Base-by-base conservation (phyloP, 2,888 invertebrate genomes). In the Lysandra coridon region DNA sequence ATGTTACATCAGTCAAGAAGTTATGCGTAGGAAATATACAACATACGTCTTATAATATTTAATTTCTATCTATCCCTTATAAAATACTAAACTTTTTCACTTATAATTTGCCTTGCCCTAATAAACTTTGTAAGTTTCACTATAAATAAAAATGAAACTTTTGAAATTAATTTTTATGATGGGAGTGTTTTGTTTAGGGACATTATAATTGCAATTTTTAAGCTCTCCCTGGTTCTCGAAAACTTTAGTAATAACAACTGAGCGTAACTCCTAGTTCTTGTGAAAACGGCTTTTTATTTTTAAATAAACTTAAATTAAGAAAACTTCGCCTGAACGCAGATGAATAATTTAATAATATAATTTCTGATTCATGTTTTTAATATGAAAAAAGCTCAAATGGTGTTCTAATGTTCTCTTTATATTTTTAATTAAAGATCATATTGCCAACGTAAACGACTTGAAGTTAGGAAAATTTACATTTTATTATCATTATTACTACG, bases 401-500 rank as follows among this genome's bases (percentile, higher is more conserved):
- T 17, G 69, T 69, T 69, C 23, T 30, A 30, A 30, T 69, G 33
- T 69, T 69, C 69, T 69, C 33, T 69, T 37, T 17, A 69, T 69
- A 69, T 69, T 69, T 69, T 69, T 69, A 69, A 69, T 69, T 69
- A 69, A 69, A 37, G 33, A 33, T 69, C 33, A 69, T 37, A 69
- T 69, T 69, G 69, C 69, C 33, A 33, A 14, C 69, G 69, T 69
- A 69, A 44, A 69, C 33, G 69, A 69, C 69, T 33, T 5, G 14
- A 69, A 37, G 69, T 37, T 69, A 69, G 4, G 69, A 69, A 69
- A 33, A 69, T 69, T 37, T 69, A 69, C 33, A 69, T 37, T 69
- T 69, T 69, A 69, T 37, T 37, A 1, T 69, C 33, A 69, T 69
- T 69, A 69, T 69, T 69, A 37, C 33, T 69, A 37, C 33, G 69